phyloP scores from a whole-genome alignment of 2,888 invertebrate species.

The Petrolisthes manimaculis region DNA sequence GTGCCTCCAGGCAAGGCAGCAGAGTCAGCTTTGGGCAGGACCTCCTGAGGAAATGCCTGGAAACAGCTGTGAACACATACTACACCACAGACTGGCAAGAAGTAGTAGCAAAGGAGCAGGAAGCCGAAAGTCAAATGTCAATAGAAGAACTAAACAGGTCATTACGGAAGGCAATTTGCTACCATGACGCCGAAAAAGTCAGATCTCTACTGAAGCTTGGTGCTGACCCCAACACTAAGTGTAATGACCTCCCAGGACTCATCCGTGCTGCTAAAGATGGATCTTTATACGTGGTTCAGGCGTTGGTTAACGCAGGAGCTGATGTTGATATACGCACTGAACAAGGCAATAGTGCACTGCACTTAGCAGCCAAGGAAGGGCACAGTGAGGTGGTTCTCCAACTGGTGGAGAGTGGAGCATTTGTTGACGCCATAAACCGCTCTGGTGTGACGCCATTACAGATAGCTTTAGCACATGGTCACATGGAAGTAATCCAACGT shows the following conservation, averaged over 20 bases:
- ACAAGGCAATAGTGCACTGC: conserved; percentile 51
- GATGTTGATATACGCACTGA: conserved; percentile 50
- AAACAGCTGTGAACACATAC: conserved; percentile 29
- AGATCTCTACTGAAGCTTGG: conserved; percentile 44
- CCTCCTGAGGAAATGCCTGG: conserved; percentile 38
- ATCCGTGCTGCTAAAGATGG: conserved; percentile 45
- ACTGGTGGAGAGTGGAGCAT: conserved; percentile 48
- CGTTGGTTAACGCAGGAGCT: conserved; percentile 50
- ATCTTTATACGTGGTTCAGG: conserved; percentile 50
- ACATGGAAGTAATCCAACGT: conserved; percentile 41
- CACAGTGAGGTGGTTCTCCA: conserved; percentile 45
- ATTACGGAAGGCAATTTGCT: conserved; percentile 28
- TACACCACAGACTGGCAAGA: conserved; percentile 39
- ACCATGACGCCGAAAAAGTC: conserved; percentile 25
- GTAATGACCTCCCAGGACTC: conserved; percentile 34
- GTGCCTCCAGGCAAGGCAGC: conserved; percentile 12
- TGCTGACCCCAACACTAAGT: conserved; percentile 52
- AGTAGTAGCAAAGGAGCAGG: background rate
- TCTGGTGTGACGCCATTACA: conserved; percentile 59
- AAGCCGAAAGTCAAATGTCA: background rate
- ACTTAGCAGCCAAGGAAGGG: conserved; percentile 48
- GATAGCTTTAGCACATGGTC: conserved; percentile 55
- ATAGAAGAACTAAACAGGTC: conserved; percentile 39
- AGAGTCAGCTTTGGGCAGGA: conserved; percentile 40
- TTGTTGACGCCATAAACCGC: conserved; percentile 56